Base-by-base conservation (phyloP, 2,888 invertebrate genomes). In the Tiliacea citrago region DNA sequence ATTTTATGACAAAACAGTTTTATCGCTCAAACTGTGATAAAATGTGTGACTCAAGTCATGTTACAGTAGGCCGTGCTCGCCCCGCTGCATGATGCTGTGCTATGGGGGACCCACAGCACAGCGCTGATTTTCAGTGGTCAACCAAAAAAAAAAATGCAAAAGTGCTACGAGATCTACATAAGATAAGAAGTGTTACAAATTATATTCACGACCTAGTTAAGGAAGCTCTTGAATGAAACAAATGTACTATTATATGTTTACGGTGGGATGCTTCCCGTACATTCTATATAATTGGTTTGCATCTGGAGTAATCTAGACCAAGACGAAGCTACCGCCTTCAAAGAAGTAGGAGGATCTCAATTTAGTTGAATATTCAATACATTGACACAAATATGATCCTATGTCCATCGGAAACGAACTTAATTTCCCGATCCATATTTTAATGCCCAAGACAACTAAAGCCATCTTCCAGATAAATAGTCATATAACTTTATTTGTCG, bases 211-310 rank as follows among this genome's bases (percentile, higher is more conserved):
- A 47, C n/a, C 18, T 42, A 47, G 9, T n/a, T n/a, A 58, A 45
- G 10, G 12, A n/a, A 68, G 60, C 10, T 53, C n/a, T 39, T 8
- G 45, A n/a, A 42, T 51, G 35, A 21, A 35, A 61, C n/a, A 49
- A 78, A 62, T 45, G 49, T 62, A 29, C 29, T 29, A 29, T 29
- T 29, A 29, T 29, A 29, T 29, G 29, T 29, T 2, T 29, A 29
- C 29, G 29, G 29, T 29, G 29, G 29, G 29, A 29, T 29, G 29
- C 29, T 29, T 55, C 24, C 21, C 47, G 62, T 79, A 12, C 6
- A 79, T 63, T 58, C 21, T n/a, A 79, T n/a, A 63, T 79, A 63
- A 78, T 72, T 72, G n/a, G n/a, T 63, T 63, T 39, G n/a, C 51
- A 57, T 62, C 24, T 42, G 35, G 49, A 63, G 18, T 10, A 24